Evolutionary conservation across 1,140 invertebrate genomes (phyloP), one percentile per base, ranked within the genome.

Genomic region (Trachelipus rathkii): DNA sequence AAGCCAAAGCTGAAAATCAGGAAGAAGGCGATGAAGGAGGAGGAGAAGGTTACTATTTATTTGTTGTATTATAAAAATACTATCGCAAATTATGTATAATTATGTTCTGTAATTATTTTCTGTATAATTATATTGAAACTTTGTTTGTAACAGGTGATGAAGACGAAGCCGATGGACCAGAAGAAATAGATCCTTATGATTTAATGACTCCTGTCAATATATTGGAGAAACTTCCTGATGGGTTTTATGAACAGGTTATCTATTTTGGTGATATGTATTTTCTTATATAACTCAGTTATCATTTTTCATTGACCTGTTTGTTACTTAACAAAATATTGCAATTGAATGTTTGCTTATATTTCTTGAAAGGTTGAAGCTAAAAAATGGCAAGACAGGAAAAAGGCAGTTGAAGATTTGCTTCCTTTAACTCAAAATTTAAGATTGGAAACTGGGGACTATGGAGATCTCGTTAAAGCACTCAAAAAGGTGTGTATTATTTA

Each of bases 321-420:
- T 33, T 1, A 33, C 6, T 33, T 33, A 33, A 6, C 6, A 3
- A 33, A 33, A 33, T 33, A 6, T 33, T 33, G 33, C 1, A 33
- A 33, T 33, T 33, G 6, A 33, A 33, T 33, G 33, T 33, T 3
- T 33, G 33, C 33, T 33, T 3, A 33, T 33, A 33, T 33, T 33
- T 33, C 6, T 33, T 33, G 1, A 33, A 82, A 83, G 73, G 82
- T 95, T 45, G 96, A 99, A 85, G 93, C 93, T 0, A 98, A 98
- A 84, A 99, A 99, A 83, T 99, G 97, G 97, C 93, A 95, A 83
- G 94, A 98, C 72, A 88, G 97, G 10, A 97, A 97, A 84, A 95
- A 98, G 84, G 91, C 92, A 0, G 83, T 99, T 7, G 94, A 96
- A 82, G 86, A 86, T 2, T 84, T 98, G 0, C 92, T 97, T 75